Evolutionary conservation across 2,888 invertebrate genomes (phyloP).

Genomic region (Catocala nupta): DNA sequence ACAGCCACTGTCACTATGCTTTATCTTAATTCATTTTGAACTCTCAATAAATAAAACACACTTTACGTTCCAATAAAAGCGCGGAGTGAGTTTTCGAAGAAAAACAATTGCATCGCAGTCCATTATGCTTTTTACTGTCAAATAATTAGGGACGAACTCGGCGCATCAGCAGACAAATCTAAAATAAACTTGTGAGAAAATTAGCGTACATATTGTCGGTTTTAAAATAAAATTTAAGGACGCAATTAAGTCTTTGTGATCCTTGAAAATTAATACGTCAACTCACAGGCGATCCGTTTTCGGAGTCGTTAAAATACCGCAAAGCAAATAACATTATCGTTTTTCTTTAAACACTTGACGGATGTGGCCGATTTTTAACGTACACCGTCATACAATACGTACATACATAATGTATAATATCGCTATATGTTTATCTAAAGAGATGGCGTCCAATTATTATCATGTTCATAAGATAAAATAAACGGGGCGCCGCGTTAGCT

Average conservation of each 20-base stretch:
- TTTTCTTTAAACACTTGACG: constrained; percentile 58
- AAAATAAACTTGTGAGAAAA: constrained; percentile 66
- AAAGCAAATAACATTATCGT: constrained; percentile 67
- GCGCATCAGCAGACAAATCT: constrained; percentile 60
- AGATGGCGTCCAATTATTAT: constrained; percentile 56
- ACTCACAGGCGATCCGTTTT: constrained; percentile 67
- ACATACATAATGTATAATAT: constrained; percentile 30
- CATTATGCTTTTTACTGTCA: constrained; percentile 73
- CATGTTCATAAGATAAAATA: constrained; percentile 58
- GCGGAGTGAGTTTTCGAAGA: constrained; percentile 57
- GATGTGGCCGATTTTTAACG: constrained; percentile 55
- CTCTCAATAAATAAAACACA: constrained; percentile 76
- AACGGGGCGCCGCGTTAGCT: constrained; percentile 51
- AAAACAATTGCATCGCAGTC: constrained; percentile 67
- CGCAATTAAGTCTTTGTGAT: constrained; percentile 79
- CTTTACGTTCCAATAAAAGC: constrained; percentile 77
- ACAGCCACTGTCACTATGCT: constrained; percentile 16
- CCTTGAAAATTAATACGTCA: constrained; percentile 78
- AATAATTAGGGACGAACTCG: constrained; percentile 73
- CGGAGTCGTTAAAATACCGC: constrained; percentile 76
- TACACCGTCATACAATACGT: constrained; percentile 56
- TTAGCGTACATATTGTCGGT: constrained; percentile 75
- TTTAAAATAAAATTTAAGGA: constrained; percentile 82
- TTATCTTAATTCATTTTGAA: constrained; percentile 67
- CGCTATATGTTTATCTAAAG: constrained; percentile 35